Conservation (phyloP, 2,113 vertebrate species). For the Rostratula benghalensis region DNA sequence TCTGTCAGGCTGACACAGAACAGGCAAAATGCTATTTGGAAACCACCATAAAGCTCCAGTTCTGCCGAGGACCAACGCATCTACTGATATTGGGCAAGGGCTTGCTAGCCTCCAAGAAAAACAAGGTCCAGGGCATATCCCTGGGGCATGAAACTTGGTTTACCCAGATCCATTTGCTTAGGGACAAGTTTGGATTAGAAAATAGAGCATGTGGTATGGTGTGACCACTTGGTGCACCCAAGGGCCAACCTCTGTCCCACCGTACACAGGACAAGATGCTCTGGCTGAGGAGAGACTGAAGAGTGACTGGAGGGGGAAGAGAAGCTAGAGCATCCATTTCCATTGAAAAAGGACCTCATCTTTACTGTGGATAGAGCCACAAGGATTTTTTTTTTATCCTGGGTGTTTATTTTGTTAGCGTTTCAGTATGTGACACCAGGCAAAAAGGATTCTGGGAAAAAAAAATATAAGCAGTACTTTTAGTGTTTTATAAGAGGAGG, state of each 20-base stretch:
- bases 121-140: background rate
- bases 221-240: background rate
- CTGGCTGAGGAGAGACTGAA: background rate
- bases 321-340: background rate
- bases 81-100: background rate
- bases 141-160: accelerated
- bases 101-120: background rate
- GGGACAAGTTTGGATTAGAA: background rate
- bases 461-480: background rate
- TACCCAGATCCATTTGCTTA: background rate
- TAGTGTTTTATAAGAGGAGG: background rate
- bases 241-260: background rate
- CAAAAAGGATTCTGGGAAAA: background rate
- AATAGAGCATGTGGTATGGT: background rate
- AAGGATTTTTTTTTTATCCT: background rate
- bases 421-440: background rate
- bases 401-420: background rate
- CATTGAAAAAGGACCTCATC: background rate
- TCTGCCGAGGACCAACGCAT: accelerated
- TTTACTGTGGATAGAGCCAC: background rate
- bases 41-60: background rate
- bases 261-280: accelerated
- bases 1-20: background rate
- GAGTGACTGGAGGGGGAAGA: background rate
- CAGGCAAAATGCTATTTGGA: background rate